Conservation (phyloP, 1,140 invertebrate species). For the Octopus sinensis region DNA sequence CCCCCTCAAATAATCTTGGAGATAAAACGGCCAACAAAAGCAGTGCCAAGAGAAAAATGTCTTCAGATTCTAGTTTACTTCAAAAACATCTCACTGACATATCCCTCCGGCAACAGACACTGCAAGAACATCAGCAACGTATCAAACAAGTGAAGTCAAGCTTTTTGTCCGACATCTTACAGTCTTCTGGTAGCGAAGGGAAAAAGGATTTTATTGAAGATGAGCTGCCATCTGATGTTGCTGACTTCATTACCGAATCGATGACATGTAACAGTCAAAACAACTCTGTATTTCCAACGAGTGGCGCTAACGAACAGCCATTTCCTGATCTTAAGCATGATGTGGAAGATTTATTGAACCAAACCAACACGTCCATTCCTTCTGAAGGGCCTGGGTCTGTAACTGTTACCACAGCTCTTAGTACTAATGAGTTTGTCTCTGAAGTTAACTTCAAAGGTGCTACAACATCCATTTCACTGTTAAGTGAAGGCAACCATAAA, state of each 20-base stretch:
- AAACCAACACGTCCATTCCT: neutral
- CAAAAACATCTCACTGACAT: neutral
- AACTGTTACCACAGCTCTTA: neutral
- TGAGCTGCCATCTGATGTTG: constrained; percentile 38
- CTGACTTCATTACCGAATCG: constrained; percentile 39
- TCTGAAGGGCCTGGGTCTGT: neutral
- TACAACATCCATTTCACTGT: neutral
- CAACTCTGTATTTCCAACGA: neutral
- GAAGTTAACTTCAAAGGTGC: neutral
- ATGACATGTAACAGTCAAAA: constrained; percentile 18
- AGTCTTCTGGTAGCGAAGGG: neutral
- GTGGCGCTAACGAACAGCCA: neutral
- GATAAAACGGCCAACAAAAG: too few relatives aligned
- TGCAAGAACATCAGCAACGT: neutral
- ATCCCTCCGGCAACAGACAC: neutral
- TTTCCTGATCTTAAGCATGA: constrained; percentile 12
- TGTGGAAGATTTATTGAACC: constrained; percentile 3
- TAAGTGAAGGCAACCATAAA: neutral
- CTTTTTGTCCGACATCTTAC: neutral
- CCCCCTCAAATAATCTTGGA: neutral
- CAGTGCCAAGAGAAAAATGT: too few relatives aligned
- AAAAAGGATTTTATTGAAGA: constrained; percentile 16
- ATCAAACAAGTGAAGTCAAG: constrained; percentile 2
- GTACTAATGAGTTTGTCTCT: neutral
- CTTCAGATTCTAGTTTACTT: neutral